phyloP scores from a whole-genome alignment of 2,888 invertebrate species.

The Mantis religiosa region DNA sequence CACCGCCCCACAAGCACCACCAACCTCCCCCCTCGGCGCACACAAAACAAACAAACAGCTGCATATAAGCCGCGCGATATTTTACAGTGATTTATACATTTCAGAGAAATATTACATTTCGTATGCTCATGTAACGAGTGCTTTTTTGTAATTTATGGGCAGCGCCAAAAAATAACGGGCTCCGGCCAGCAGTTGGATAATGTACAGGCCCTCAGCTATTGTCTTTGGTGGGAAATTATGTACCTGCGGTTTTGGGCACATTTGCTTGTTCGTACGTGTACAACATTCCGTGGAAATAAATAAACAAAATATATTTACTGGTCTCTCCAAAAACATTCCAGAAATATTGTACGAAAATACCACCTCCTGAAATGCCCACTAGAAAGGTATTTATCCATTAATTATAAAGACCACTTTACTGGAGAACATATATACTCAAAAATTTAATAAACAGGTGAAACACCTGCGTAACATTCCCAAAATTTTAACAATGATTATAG shows the following conservation, averaged over 20 bases:
- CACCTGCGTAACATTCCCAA: no score
- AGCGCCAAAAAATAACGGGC: not conserved
- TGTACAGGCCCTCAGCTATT: not conserved
- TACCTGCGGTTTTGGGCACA: not conserved
- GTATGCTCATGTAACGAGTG: not conserved
- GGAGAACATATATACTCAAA: no score
- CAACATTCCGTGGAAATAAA: not conserved
- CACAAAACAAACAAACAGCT: not conserved
- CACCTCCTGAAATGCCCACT: no score
- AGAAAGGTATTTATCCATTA: no score
- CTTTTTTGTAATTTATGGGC: not conserved
- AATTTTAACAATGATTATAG: no score
- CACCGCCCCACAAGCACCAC: not conserved
- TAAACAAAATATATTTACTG: not conserved
- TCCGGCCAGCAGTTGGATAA: not conserved
- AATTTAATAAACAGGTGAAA: no score
- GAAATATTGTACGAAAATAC: no score
- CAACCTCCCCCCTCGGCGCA: not conserved
- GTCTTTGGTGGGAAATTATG: not conserved
- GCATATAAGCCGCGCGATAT: not conserved
- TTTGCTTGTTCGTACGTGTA: not conserved
- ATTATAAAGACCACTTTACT: no score
- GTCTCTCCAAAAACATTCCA: no score
- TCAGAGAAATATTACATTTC: not conserved
- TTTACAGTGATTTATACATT: not conserved